Evolutionary conservation across 2,113 vertebrate genomes (phyloP), one percentile per base, ranked within the genome.

Genomic region (Rousettus leschenaultii): DNA sequence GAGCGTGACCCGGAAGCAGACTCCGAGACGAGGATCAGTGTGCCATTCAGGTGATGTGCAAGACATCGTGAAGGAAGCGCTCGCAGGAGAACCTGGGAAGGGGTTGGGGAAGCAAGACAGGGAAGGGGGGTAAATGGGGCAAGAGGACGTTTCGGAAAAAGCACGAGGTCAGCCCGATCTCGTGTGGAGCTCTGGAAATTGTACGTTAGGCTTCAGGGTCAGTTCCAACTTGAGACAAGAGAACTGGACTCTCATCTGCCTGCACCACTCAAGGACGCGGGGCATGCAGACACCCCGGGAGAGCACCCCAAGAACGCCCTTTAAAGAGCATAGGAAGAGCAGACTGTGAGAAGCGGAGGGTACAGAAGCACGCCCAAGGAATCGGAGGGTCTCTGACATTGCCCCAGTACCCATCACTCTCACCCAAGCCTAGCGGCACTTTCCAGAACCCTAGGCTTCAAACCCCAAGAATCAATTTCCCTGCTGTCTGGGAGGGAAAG

Each of bases 351-450:
- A 92, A 55, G 16, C 35, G 90, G 71, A 84, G 28, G 16, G 10
- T 22, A 68, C 26, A 73, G 74, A 66, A 26, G 8, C 28, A 59
- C 2, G 7, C 19, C 35, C n/a, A 57, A 57, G 66, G 13, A 90
- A 26, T 11, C 1, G 13, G 2, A 90, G 66, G 35, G 0, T 3
- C 63, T 5, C 35, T 7, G 24, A 33, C 22, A 55, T 30, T 0
- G 0, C 5, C 22, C 0, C 0, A 4, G 14, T 6, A 38, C 1
- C 45, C 30, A 51, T 6, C 65, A 35, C 19, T 35, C 21, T 53
- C 24, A 33, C 13, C 68, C 51, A 55, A 89, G 45, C 24, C 59
- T 51, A 83, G 30, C 14, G 59, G 35, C 55, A 14, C 74, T 70
- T 82, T 57, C 33, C n/a, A 40, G 6, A 26, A 73, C 18, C n/a